Conservation (phyloP, 2,888 invertebrate species). For the Didymodactylos carnosus region DNA sequence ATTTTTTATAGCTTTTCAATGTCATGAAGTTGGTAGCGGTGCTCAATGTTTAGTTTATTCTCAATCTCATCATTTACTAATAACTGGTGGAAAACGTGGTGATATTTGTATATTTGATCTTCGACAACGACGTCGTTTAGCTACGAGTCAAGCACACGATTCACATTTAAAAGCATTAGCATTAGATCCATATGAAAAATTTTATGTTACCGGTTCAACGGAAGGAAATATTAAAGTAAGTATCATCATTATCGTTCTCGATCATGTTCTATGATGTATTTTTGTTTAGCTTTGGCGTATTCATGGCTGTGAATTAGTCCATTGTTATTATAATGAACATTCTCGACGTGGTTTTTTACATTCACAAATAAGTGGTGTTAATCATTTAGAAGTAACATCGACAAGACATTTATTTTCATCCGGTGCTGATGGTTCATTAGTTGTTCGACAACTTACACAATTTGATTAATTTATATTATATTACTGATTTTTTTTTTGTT, state of each 20-base stretch:
- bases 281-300: constrained; percentile 71
- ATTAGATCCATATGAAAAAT: constrained; percentile 78
- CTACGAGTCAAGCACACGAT: constrained; percentile 57
- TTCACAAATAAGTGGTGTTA: constrained; percentile 56
- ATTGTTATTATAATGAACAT: constrained; percentile 78
- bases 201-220: constrained; percentile 67
- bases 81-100: constrained; percentile 88
- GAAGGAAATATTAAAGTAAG: constrained; percentile 41
- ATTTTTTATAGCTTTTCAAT: constrained; percentile 66
- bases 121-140: constrained; percentile 66
- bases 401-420: constrained; percentile 80
- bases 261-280: too few species aligned
- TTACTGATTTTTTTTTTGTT: too few species aligned
- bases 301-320: constrained; percentile 60
- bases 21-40: constrained; percentile 73
- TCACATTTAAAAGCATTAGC: constrained; percentile 80
- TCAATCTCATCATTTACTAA: constrained; percentile 72
- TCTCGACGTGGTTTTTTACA: constrained; percentile 73
- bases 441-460: constrained; percentile 56
- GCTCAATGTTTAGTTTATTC: constrained; percentile 72
- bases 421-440: constrained; percentile 95
- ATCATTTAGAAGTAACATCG: constrained; percentile 74
- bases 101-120: constrained; percentile 89
- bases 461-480: neutral
- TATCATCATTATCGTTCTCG: too few species aligned